Evolutionary conservation across 2,797 vertebrate genomes (phyloP), one percentile per base, ranked within the genome.

Genomic region (Gobio occitaniae): DNA sequence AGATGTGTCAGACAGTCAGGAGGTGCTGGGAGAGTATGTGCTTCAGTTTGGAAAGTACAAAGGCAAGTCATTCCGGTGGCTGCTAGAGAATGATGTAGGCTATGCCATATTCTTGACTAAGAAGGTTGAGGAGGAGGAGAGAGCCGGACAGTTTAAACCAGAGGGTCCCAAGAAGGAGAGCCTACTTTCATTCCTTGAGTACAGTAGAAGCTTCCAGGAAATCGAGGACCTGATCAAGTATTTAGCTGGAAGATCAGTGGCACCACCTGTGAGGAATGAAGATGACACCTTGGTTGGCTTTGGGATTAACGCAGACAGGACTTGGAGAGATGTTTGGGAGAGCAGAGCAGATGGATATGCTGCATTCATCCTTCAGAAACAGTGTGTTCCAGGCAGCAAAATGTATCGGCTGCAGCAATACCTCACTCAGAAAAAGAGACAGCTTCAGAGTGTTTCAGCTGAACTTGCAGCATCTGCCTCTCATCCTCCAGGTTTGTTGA

Each of bases 41-140:
- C 54, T 59, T 59, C 54, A n/a, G 8, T 59, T 59, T n/a, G 19
- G 54, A 59, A 59, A 59, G 54, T 59, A 59, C 19, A 59, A 59
- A 56, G 54, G 19, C 54, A 59, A 59, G 54, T n/a, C 19, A 9
- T 59, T 59, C 54, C 19, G 54, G n/a, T 29, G 59, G 59, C 59
- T 61, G 59, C 59, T 61, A 25, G 10, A 61, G 38, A 38, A 38
- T 38, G 38, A 38, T 38, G 38, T 38, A 38, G 38, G 38, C 38
- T 38, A 38, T 38, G 29, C 12, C 25, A 63, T 29, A 29, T 63
- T 63, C 25, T 63, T 63, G 25, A 63, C 12, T 15, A 29, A 63
- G 29, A 80, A 36, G 19, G 50, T 72, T 47, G 44, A 79, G 80
- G 63, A 65, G 44, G 68, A 86, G 66, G 80, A 82, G 72, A 41